Evolutionary conservation across 1,140 invertebrate species (phyloP), one percentile per base, ranked within the genome.

Genomic region (Drosophila truncata): DNA sequence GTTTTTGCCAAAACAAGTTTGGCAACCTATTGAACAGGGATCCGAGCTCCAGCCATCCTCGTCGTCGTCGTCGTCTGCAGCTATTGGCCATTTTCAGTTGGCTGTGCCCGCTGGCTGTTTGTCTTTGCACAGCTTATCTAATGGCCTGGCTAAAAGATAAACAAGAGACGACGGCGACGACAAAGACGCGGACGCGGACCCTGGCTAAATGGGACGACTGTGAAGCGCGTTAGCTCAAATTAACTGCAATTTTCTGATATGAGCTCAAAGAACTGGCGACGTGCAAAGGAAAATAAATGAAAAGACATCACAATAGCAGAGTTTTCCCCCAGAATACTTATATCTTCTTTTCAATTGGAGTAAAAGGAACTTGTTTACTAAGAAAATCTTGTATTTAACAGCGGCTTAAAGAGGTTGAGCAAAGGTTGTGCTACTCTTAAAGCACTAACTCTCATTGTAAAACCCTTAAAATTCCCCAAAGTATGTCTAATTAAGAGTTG

Each of bases 191-290:
- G 29, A 46, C 10, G 42, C 25, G 33, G 63, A 35, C 18, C 39
- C 41, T 29, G 63, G 25, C 47, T 33, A 57, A 86, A 76, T 76
- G 75, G 73, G 39, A 80, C 63, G 82, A 67, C 65, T 88, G 54
- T 27, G 59, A 78, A 80, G 80, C 84, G 84, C 80, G 84, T 87
- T 87, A 84, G 78, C 81, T 88, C 80, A 87, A 88, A 87, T 87
- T 87, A 88, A 87, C 80, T 84, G 84, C 77, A 86, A 82, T 86
- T 86, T 75, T 72, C 74, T 80, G 84, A 87, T 87, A 78, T 47
- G 42, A 46, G 39, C 75, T 44, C 65, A 59, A 33, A 44, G 63
- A 58, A 54, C 29, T 69, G 39, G 55, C 55, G 27, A 49, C 60
- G 20, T 54, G 35, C 37, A 49, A 39, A n/a, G 37, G n/a, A 20